phyloP scores from a whole-genome alignment of 2,113 vertebrate genomes.

The Micronisus gabar region DNA sequence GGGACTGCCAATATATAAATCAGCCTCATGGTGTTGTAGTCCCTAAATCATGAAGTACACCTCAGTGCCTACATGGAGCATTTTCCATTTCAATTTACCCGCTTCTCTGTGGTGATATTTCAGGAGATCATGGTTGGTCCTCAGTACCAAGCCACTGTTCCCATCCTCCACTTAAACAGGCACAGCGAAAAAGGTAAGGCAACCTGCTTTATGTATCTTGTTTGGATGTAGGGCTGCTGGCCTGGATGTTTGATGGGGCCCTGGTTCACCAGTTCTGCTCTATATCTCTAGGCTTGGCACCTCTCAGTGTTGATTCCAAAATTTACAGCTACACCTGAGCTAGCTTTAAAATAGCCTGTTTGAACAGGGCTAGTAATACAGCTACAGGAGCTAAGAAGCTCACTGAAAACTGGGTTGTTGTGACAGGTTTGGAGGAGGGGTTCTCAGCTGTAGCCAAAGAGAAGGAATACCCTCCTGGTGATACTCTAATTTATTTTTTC shows the following conservation, averaged over 20 bases:
- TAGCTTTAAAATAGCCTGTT: not conserved
- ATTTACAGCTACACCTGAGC: not conserved
- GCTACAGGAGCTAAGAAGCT: not conserved
- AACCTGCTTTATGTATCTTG: not conserved
- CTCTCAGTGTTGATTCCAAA: not conserved
- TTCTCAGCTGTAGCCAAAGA: not conserved
- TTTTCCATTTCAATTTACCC: not conserved
- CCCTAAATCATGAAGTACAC: not conserved
- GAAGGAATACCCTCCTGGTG: not conserved
- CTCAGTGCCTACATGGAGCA: rapidly evolving
- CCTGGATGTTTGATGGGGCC: not conserved
- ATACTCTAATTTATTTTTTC: not conserved
- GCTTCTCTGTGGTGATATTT: not conserved
- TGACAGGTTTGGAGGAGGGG: not conserved
- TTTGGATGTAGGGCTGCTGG: not conserved
- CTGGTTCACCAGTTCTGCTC: not conserved
- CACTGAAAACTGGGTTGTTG: not conserved
- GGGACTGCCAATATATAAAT: not conserved
- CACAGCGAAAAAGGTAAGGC: conserved; percentile 82
- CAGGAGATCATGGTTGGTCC: conserved; percentile 95
- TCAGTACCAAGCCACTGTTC: conserved; percentile 90
- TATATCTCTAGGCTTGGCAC: not conserved
- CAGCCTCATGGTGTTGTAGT: not conserved
- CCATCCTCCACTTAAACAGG: conserved; percentile 71
- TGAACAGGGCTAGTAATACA: not conserved